Percentiles rank a stretch among this genome's conserved stretches.
Evolutionary conservation across 2,888 invertebrate species (phyloP).

Genomic region (Drosophila fulvimacula): DNA sequence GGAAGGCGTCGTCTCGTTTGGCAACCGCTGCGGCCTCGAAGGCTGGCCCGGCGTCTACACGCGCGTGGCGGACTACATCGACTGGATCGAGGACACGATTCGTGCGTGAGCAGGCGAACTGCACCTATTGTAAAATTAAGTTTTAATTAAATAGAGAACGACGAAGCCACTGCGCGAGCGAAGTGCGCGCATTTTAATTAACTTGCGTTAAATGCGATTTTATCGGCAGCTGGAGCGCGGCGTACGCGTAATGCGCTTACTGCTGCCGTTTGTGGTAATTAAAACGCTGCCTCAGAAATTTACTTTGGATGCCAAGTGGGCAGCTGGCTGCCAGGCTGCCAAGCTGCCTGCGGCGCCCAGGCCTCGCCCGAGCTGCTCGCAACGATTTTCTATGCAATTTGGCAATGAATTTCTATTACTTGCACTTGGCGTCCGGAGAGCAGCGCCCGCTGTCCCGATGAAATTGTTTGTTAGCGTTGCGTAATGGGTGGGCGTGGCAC

Average conservation of each 20-base stretch:
- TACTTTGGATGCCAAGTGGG: constrained; percentile 39
- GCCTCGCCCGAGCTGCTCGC: constrained; percentile 39
- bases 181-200: constrained; percentile 69
- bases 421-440: constrained; percentile 50
- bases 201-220: constrained; percentile 73
- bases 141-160: constrained; percentile 69
- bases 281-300: constrained; percentile 58
- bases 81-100: constrained; percentile 88
- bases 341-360: constrained; percentile 49
- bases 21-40: constrained; percentile 85
- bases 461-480: constrained; percentile 65
- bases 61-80: constrained; percentile 87
- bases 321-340: not conserved
- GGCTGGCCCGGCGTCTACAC: constrained; percentile 90
- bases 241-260: constrained; percentile 77
- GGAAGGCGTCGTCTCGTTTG: constrained; percentile 86
- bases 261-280: constrained; percentile 73
- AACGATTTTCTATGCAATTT: constrained; percentile 80
- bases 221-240: constrained; percentile 65
- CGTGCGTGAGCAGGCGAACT: constrained; percentile 75
- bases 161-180: constrained; percentile 21
- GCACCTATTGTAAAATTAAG: constrained; percentile 54
- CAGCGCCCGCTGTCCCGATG: constrained; percentile 35
- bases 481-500: constrained; percentile 47
- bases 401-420: constrained; percentile 79